phyloP scores from a whole-genome alignment of 2,888 invertebrate species.

The Disparrhopalites patrizii region DNA sequence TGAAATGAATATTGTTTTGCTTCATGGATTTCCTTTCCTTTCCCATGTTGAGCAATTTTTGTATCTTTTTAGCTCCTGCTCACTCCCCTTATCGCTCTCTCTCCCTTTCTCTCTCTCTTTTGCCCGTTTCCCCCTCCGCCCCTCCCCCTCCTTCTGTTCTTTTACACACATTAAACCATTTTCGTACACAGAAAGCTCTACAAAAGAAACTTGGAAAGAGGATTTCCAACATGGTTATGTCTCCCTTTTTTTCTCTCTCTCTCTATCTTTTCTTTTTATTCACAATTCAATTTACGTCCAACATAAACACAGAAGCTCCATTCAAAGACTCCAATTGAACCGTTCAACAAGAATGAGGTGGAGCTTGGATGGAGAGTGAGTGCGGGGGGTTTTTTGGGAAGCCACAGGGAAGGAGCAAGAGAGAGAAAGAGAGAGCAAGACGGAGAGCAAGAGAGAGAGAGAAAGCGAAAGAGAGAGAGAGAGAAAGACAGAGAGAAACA shows the following conservation, averaged over 20 bases:
- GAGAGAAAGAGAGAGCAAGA: neutral
- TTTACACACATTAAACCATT: constrained; percentile 4
- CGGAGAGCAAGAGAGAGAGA: neutral
- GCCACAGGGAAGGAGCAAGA: too few relatives aligned
- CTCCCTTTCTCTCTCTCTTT: neutral
- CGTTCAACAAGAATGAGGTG: constrained; percentile 1
- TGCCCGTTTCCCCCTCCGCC: neutral
- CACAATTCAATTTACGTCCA: constrained; percentile 8
- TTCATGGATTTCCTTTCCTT: constrained; percentile 20
- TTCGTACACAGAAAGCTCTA: too few relatives aligned
- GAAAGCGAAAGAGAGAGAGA: neutral
- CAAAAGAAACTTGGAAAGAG: too few relatives aligned
- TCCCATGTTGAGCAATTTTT: neutral
- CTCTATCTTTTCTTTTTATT: neutral
- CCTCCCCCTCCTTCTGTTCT: neutral
- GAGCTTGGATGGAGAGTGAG: neutral
- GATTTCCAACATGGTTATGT: neutral
- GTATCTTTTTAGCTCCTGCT: neutral
- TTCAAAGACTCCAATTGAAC: constrained; percentile 10
- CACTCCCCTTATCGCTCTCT: neutral
- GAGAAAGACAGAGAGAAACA: neutral
- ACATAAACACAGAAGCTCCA: constrained; percentile 10
- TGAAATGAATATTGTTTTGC: constrained; percentile 27
- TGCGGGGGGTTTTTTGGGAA: too few relatives aligned
- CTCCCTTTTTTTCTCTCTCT: neutral